Percentiles rank a stretch among this genome's conserved stretches.
phyloP scores from a whole-genome alignment of 2,113 vertebrate species.

The Ochotona curzoniae region DNA sequence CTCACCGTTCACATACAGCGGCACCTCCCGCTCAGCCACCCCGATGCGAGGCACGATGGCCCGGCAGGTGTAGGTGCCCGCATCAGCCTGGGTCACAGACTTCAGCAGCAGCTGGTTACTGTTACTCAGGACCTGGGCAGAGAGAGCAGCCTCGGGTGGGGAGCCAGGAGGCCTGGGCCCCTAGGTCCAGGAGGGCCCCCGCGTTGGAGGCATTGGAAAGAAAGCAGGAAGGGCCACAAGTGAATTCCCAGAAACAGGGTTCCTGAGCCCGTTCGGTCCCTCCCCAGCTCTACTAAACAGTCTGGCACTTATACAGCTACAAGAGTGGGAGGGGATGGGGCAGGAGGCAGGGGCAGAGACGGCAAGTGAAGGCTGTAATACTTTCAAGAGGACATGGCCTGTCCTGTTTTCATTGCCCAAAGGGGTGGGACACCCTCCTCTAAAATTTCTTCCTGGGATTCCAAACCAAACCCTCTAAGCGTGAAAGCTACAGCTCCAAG shows the following conservation, averaged over 20 bases:
- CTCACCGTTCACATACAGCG: slow-evolving; percentile 94
- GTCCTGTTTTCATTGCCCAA: not conserved
- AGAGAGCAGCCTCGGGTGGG: slow-evolving; percentile 75
- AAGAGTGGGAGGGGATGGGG: not conserved
- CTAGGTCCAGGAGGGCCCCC: slow-evolving; percentile 64
- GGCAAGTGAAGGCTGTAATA: fast-evolving
- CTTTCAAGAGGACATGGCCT: not conserved
- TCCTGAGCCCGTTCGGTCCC: not conserved
- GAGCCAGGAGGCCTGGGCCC: slow-evolving; percentile 74
- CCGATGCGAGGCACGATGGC: slow-evolving; percentile 98
- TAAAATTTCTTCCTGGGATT: not conserved
- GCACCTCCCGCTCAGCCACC: slow-evolving; percentile 95
- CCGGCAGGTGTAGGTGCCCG: slow-evolving; percentile 96
- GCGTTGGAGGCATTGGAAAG: slow-evolving; percentile 59
- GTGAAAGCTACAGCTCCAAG: no score
- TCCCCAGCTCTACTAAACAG: not conserved
- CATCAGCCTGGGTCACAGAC: slow-evolving; percentile 93
- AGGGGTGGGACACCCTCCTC: not conserved
- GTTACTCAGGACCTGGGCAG: slow-evolving; percentile 95
- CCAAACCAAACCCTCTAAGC: not conserved
- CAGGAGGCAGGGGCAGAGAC: not conserved
- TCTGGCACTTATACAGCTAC: not conserved
- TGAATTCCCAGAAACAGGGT: slow-evolving; percentile 61
- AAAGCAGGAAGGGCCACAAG: slow-evolving; percentile 72
- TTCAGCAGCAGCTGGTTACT: slow-evolving; percentile 96